Base-by-base conservation (phyloP, 2,888 invertebrate genomes). In the Eumerus sabulonum region DNA sequence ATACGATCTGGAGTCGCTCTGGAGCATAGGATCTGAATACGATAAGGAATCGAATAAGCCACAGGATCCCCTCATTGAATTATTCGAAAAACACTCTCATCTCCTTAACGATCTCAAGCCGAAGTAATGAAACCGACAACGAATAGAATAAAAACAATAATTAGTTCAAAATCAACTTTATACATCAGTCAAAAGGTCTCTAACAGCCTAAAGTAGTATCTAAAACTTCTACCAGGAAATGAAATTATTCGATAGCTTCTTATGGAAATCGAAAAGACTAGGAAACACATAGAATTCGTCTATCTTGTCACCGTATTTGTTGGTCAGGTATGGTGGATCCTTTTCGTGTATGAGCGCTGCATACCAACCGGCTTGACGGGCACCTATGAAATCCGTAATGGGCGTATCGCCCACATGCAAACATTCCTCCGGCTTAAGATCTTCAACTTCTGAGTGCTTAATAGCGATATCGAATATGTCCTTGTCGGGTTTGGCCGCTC, bases 1-100 rank as follows among this genome's bases (percentile, higher is more conserved):
- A 5, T 98, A 97, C 87, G 97, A 98, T 88, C 90, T 98, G 82
- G 98, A 98, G 88, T 94, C 94, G 0, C 89, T 98, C 38, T 98
- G 98, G 98, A 91, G 95, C 42, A 92, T 97, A 14, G 98, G 98
- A 1, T 89, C 93, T 0, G 91, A 95, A 85, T 95, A 91, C 90
- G 98, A 98, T 88, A 91, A 92, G 47, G 91, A 93, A 85, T 91
- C 88, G 27, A 92, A 92, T 83, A 91, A 91, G 85, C 91, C 90
- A 11, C 85, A 90, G 50, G 92, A 92, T 89, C 91, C 92, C 56
- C 88, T 93, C 19, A 88, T 91, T 1, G 91, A 93, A 82, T 90
- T 95, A 76, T 90, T 94, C 84, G 91, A 93, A 83, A 92, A 91
- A 85, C 93, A 94, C 86, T 92, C 93, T 77, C 87, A 91, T 50